Base-by-base conservation (phyloP, 2,888 invertebrate genomes). In the Fragum sueziense region DNA sequence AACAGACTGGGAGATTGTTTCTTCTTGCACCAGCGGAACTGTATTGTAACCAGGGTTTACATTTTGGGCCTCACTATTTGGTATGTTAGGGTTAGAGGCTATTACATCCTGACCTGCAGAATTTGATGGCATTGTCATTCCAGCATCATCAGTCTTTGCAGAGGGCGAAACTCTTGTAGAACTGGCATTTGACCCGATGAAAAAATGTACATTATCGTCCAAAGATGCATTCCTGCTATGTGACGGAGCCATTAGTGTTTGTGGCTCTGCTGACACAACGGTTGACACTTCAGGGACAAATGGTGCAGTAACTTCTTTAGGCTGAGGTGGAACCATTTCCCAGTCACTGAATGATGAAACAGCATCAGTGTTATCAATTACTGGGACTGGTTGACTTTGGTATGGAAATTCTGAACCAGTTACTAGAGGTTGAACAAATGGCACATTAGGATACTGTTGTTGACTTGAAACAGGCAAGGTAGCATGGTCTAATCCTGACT, bases 171-270 rank as follows among this genome's bases (percentile, higher is more conserved):
- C 84, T 62, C 84, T 68, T 31, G 82, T 78, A 22, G 87, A 87
- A 67, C 85, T 86, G 27, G 84, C 81, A 25, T 70, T 80, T 17
- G 87, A 87, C 47, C 87, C 84, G 17, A 87, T 87, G 41, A 87
- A 87, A 72, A 87, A 87, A n/a, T 85, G 83, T n/a, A 87, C 87
- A 79, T 85, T 87, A 68, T 85, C 85, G 62, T 87, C 87, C 9
- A 79, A 57, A 0, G 87, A 86, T 25, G 82, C 80, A 51, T 86
- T 84, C 51, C 86, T 70, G 61, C 87, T 86, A 52, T 86, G 87
- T 31, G 65, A 22, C n/a, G 69, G 52, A 52, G 69, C 69, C 31
- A 3, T 20, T 17, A 31, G 51, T 11, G n/a, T n/a, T 33, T 69
- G 27, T 51, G 51, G 52, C 52, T 51, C 65, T 27, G 65, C 37